A percentile compares a stretch with the other conserved stretches of the same genome.
These are phyloP conservation scores for Habrosyne pyritoides DNA, from an alignment of 2,888 invertebrate genomes.

Conservation along the genomic window DNA sequence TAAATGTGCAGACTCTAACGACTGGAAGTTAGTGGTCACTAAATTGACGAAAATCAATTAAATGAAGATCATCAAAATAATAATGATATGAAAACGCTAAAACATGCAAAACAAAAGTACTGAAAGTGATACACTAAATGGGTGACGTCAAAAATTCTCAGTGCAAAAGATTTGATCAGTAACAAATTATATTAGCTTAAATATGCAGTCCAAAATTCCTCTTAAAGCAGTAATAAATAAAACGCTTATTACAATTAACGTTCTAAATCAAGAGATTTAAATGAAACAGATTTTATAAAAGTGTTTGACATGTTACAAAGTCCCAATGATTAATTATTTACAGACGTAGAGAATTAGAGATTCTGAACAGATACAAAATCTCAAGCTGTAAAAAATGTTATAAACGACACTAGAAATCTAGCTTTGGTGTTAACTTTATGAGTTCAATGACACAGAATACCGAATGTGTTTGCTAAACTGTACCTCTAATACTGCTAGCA, in stretches of 20 bases:
- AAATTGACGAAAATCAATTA: neutral
- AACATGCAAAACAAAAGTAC: neutral
- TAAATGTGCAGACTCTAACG: neutral
- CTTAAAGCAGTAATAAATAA: neutral
- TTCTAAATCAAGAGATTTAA: neutral
- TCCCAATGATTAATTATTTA: neutral
- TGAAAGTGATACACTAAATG: neutral
- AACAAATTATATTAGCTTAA: neutral
- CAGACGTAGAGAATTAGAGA: neutral
- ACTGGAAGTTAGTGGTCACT: neutral
- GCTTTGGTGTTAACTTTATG: neutral
- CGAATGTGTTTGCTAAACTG: constrained; percentile 2
- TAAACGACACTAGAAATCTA: constrained; percentile 1
- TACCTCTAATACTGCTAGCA: neutral
- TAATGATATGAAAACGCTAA: neutral
- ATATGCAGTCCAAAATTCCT: neutral
- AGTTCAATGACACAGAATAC: neutral
- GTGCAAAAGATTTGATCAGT: neutral
- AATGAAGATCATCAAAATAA: neutral
- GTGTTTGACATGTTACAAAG: neutral
- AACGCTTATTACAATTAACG: neutral
- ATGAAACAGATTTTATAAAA: neutral
- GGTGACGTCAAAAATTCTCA: neutral
- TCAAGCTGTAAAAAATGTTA: neutral
- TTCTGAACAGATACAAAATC: neutral